phyloP scores from a whole-genome alignment of 2,113 vertebrate genomes.

The Oreotrochilus melanogaster region DNA sequence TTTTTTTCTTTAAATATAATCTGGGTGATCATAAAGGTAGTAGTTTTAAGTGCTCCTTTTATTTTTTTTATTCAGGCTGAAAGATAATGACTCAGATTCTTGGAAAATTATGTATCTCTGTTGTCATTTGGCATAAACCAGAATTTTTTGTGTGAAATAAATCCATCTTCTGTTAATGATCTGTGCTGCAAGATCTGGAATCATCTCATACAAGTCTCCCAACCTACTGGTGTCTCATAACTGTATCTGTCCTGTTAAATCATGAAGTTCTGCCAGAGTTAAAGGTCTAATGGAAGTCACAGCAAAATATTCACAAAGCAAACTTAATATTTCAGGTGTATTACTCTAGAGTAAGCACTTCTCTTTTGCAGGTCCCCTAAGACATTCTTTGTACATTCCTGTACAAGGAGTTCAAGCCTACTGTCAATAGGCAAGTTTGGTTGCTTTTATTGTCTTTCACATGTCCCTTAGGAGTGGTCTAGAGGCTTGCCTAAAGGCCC shows the following conservation, averaged over 20 bases:
- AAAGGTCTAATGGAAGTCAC: not conserved
- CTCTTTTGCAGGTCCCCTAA: not conserved
- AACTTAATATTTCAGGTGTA: not conserved
- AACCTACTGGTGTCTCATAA: not conserved
- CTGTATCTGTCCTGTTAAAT: not conserved
- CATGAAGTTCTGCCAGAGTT: fast-evolving
- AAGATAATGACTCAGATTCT: not conserved
- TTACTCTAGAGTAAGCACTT: not conserved
- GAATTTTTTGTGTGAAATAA: not conserved
- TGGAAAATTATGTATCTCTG: not conserved
- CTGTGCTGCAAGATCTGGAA: not conserved
- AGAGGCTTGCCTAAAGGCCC: not conserved
- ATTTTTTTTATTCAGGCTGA: not conserved
- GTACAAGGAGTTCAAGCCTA: not conserved
- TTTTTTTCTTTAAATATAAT: too few relatives aligned
- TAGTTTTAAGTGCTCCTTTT: not conserved
- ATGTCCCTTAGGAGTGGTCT: not conserved
- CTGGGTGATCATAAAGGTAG: not conserved
- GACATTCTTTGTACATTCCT: not conserved
- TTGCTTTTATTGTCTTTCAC: not conserved
- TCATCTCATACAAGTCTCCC: not conserved
- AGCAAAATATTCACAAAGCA: not conserved
- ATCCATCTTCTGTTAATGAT: not conserved
- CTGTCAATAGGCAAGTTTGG: not conserved
- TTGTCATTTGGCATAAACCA: not conserved